Conservation (phyloP, 2,113 vertebrate species). For the Formicarius rufipectus region DNA sequence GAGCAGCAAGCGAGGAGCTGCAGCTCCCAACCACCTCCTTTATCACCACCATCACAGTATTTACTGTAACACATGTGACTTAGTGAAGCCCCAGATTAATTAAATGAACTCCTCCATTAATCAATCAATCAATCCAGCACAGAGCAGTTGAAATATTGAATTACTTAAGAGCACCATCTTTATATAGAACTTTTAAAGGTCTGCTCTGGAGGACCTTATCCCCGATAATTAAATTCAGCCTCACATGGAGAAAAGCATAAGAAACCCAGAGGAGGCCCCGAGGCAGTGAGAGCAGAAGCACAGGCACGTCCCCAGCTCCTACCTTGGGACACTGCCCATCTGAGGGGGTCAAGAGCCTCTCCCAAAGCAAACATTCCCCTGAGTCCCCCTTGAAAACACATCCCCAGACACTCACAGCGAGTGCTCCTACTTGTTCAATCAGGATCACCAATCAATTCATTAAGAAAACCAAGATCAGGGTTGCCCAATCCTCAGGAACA, state of each 20-base stretch:
- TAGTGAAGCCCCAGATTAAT: slow-evolving; percentile 63
- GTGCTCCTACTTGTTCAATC: background rate
- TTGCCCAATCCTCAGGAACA: background rate
- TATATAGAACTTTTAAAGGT: slow-evolving; percentile 64
- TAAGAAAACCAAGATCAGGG: background rate
- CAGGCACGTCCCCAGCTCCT: background rate
- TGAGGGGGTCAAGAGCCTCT: background rate
- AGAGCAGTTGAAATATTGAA: slow-evolving; percentile 69
- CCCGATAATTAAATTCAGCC: slow-evolving; percentile 15
- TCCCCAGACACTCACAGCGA: background rate
- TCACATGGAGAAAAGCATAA: background rate
- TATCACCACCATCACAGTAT: background rate
- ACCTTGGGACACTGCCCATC: background rate
- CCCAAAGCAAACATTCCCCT: background rate
- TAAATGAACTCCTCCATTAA: slow-evolving; percentile 68
- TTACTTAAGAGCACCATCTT: slow-evolving; percentile 66
- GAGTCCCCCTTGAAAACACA: background rate
- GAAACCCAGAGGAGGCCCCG: slow-evolving; percentile 20
- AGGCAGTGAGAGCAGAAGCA: background rate
- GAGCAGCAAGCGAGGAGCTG: background rate
- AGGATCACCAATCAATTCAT: background rate
- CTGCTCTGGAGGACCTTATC: slow-evolving; percentile 58
- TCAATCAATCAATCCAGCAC: slow-evolving; percentile 65
- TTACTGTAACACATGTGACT: slow-evolving; percentile 67
- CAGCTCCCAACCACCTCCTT: background rate